These are phyloP conservation scores for Eclectus roratus DNA, from an alignment of 2,113 vertebrate genomes.

Conservation along the genomic window DNA sequence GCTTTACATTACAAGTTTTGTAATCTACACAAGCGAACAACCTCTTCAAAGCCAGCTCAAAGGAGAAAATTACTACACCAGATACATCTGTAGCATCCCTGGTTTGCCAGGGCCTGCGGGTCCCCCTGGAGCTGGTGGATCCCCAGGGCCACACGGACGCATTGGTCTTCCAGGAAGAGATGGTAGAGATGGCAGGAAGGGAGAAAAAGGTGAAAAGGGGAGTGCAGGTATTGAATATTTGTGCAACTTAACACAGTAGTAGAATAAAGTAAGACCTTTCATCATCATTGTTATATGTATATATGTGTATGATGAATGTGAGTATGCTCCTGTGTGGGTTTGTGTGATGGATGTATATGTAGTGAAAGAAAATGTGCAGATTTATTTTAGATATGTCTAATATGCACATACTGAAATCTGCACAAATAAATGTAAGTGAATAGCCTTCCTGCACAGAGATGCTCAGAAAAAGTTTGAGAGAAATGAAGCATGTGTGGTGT, in stretches of 20 bases:
- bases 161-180: slow-evolving; percentile 95
- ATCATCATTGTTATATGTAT: not conserved
- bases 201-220: slow-evolving; percentile 94
- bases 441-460: not conserved
- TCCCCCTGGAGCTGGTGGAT: slow-evolving; percentile 80
- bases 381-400: not conserved
- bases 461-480: not conserved
- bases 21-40: slow-evolving; percentile 84
- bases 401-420: not conserved
- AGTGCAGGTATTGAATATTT: slow-evolving; percentile 82
- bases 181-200: slow-evolving; percentile 93
- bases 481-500: not conserved
- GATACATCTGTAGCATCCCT: slow-evolving; percentile 90
- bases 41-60: slow-evolving; percentile 79
- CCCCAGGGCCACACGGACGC: slow-evolving; percentile 85
- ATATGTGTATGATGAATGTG: not conserved
- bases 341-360: not conserved
- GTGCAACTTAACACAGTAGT: not conserved
- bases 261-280: not conserved
- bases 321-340: not conserved
- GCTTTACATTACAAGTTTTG: slow-evolving; percentile 84
- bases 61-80: slow-evolving; percentile 79
- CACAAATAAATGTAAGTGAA: not conserved
- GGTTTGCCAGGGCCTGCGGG: slow-evolving; percentile 87
- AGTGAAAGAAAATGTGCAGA: not conserved